These are phyloP conservation scores for Tenthredo mesomela DNA, from an alignment of 2,888 invertebrate genomes.

Conservation along the genomic window DNA sequence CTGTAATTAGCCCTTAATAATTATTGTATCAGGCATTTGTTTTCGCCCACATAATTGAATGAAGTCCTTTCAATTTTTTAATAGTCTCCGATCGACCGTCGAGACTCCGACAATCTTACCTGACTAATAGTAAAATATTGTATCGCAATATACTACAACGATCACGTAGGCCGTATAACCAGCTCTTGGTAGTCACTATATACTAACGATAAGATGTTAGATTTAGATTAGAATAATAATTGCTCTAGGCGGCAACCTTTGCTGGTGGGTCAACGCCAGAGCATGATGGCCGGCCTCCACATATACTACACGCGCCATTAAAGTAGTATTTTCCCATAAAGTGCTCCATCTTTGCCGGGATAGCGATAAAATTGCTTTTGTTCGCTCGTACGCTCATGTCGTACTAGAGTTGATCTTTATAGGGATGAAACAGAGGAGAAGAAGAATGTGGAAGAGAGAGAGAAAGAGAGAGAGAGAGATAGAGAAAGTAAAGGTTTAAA, in stretches of 20 bases:
- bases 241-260: slow-evolving; percentile 8
- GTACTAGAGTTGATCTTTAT: not conserved
- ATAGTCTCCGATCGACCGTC: not conserved
- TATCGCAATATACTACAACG: slow-evolving; percentile 6
- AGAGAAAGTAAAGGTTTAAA: slow-evolving; percentile 1
- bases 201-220: slow-evolving; percentile 24
- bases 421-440: not conserved
- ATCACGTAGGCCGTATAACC: not conserved
- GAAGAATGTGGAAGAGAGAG: not conserved
- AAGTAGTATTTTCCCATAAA: slow-evolving; percentile 41
- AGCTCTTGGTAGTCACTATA: not conserved
- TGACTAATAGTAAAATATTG: not conserved
- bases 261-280: slow-evolving; percentile 14
- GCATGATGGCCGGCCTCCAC: slow-evolving; percentile 13
- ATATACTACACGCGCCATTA: slow-evolving; percentile 38
- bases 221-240: slow-evolving; percentile 45
- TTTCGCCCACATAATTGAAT: not conserved
- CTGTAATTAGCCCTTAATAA: not conserved
- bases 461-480: not conserved
- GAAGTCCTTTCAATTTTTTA: not conserved
- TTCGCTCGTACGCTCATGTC: not conserved
- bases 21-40: not conserved
- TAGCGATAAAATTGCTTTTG: slow-evolving; percentile 38
- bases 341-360: slow-evolving; percentile 8
- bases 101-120: not conserved